Evolutionary conservation across 2,113 vertebrate species (phyloP).

Genomic region (Phyllostomus hastatus): DNA sequence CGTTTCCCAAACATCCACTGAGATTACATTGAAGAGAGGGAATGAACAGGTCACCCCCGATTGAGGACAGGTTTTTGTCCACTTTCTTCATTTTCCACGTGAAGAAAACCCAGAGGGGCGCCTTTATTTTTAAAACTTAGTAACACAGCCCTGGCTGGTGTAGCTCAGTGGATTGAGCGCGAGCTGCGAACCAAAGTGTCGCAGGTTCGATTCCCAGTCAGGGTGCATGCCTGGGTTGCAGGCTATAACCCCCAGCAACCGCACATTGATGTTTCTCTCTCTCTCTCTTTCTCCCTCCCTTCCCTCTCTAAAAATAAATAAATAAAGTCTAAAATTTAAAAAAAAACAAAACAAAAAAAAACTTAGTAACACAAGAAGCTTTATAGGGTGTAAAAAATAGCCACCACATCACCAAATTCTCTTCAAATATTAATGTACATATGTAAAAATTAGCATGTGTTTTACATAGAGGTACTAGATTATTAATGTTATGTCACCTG

Average conservation of each 20-base stretch:
- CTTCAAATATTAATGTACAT: background rate
- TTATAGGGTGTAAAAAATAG: background rate
- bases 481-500: background rate
- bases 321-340: too few species aligned
- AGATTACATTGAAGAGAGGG: background rate
- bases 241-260: too few species aligned
- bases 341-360: too few species aligned
- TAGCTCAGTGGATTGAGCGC: too few species aligned
- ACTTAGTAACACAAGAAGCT: background rate
- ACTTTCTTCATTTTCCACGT: background rate
- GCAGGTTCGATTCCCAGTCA: too few species aligned
- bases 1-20: background rate
- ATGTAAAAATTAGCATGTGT: background rate
- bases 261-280: too few species aligned
- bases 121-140: background rate
- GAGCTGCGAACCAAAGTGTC: too few species aligned
- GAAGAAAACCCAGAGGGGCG: background rate
- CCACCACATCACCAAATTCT: background rate
- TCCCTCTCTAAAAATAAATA: too few species aligned
- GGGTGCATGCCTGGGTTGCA: too few species aligned
- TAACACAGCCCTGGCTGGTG: too few species aligned
- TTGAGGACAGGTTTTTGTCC: background rate
- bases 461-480: background rate
- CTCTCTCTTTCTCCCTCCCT: too few species aligned
- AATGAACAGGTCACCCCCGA: background rate